Base-by-base conservation (phyloP, 1,140 invertebrate species). In the Macrosteles quadrilineatus region DNA sequence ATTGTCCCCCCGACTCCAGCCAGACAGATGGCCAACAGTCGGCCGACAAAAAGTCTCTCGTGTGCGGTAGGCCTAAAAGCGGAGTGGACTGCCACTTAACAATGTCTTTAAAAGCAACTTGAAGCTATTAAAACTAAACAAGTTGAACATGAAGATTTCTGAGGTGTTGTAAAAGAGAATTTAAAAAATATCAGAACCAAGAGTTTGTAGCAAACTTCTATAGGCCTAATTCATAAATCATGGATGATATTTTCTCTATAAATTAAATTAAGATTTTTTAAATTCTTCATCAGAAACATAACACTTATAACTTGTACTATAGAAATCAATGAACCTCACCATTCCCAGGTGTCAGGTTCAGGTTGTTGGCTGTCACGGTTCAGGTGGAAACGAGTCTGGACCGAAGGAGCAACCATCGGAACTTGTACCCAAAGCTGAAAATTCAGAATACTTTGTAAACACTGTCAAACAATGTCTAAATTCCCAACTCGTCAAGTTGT, bases 401-500 rank as follows among this genome's bases (percentile, higher is more conserved):
- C 80, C 36, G 80, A 76, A 40, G 85, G 80, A 76, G 85, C 83
- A 76, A 87, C 81, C 88, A 94, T 87, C 66, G 91, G 87, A 71
- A 93, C 80, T 80, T 87, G 83, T 19, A 90, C 78, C 91, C 91
- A 93, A 67, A 91, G 80, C 79, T 88, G 78, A 45, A 79, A n/a
- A n/a, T n/a, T n/a, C n/a, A n/a, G n/a, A n/a, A n/a, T n/a, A n/a
- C n/a, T n/a, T n/a, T n/a, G n/a, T n/a, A n/a, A n/a, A n/a, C n/a
- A n/a, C n/a, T n/a, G n/a, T n/a, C n/a, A n/a, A n/a, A n/a, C n/a
- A n/a, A n/a, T n/a, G n/a, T n/a, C n/a, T n/a, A n/a, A n/a, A n/a
- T n/a, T n/a, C n/a, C n/a, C n/a, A n/a, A n/a, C n/a, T n/a, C n/a
- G n/a, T n/a, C n/a, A n/a, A n/a, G n/a, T n/a, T n/a, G n/a, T n/a